Evolutionary conservation across 2,113 vertebrate species (phyloP), one percentile per base, ranked within the genome.

Genomic region (Tragelaphus imberbis): DNA sequence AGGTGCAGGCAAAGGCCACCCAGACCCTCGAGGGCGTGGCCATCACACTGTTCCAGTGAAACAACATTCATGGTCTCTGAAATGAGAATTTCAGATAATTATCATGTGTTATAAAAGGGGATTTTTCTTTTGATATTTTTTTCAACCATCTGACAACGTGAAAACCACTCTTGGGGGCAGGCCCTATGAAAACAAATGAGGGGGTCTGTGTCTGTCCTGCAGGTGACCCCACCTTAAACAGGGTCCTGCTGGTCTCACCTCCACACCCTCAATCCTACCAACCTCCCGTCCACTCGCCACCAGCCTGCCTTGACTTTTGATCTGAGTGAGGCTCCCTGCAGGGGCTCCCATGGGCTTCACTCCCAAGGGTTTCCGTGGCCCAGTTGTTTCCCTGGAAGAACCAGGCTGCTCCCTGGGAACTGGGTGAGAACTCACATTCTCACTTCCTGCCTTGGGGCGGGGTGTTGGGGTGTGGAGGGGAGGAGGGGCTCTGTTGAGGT

Each of bases 381-480:
- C 75, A 27, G 25, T 25, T 15, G 40, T 79, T 47, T 51, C 47
- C 47, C 79, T 27, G 13, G 49, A 33, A 56, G 51, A 77, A 19
- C 4, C 49, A 9, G 21, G 15, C 53, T 0, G 0, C 8, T 8
- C 58, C 47, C 21, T 15, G 5, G 6, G 23, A 61, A 21, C 3
- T 4, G 17, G 28, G 25, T 9, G 13, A 58, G 12, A 27, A 55
- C 23, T 81, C 47, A 49, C 14, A 1, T 2, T 40, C 53, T 33
- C 19, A 36, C 30, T 12, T 55, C 7, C 63, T 4, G 13, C 6
- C 11, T 6, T 1, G 7, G 33, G 1, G 11, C 0, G 1, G 68
- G 4, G 19, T n/a, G 68, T 3, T 12, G n/a, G 23, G 23, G 6
- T 44, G 71, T 27, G 71, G 71, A 44, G 36, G 36, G 68, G 19